Base-by-base conservation (phyloP, 2,888 invertebrate genomes). In the Leptinotarsa rubiginosa region DNA sequence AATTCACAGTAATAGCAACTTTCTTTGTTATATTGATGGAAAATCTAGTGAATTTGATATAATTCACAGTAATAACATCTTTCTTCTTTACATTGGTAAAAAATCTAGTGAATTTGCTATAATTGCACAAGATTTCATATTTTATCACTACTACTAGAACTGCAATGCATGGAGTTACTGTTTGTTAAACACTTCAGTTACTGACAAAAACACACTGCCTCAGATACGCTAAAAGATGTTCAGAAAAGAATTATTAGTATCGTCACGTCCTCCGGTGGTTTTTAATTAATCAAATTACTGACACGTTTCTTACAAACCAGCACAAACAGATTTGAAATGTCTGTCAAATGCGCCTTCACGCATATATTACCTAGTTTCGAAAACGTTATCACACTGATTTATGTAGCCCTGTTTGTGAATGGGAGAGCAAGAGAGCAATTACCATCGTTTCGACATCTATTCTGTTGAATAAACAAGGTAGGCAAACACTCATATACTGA, bases 391-490 rank as follows among this genome's bases (percentile, higher is more conserved):
- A 41, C 16, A 62, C n/a, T 62, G 62, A 62, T 62, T 62, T 62
- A 62, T 62, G 41, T 31, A 31, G 16, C 41, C 62, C 62, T 62
- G 62, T 62, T 62, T 41, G 62, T 62, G 41, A 62, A 62, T 41
- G 62, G n/a, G 18, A 62, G 62, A 62, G 62, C 62, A 62, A 31
- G 59, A 59, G 59, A 59, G 59, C 25, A 59, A 59, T 59, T 25
- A 59, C 20, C 15, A 22, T 20, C 59, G 16, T 62, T 62, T 54
- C 56, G n/a, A 56, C 69, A 59, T 56, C 56, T 65, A 69, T 73
- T 65, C 56, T 73, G 65, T 49, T 41, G 67, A 49, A 62, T 49
- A 67, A 67, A 69, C 69, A 54, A 66, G 66, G 67, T 41, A 72
- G 72, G 64, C 62, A 72, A 72, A 68, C 62, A 71, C 49, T 64